Conservation (phyloP, 1,140 invertebrate genomes). For the Zophobas atratus region DNA sequence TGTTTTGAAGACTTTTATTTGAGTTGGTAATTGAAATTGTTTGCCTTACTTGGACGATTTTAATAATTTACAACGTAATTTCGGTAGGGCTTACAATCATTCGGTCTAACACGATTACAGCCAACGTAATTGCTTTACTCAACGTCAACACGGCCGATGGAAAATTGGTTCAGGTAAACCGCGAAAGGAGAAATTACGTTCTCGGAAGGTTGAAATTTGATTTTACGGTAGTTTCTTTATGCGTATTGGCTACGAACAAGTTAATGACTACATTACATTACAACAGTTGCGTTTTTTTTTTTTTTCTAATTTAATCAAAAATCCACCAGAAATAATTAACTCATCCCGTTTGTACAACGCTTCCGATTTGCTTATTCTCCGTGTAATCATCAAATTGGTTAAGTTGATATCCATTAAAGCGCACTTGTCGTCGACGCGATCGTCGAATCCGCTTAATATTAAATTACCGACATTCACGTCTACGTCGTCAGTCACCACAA, state of each 20-base stretch:
- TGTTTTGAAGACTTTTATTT: slow-evolving; percentile 38
- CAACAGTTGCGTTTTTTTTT: no score
- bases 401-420: not conserved
- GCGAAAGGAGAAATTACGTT: slow-evolving; percentile 12
- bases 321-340: no score
- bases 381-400: not conserved
- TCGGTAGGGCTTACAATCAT: slow-evolving; percentile 38
- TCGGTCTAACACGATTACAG: slow-evolving; percentile 37
- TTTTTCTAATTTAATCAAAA: no score
- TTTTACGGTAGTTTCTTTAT: no score
- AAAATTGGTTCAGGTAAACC: slow-evolving; percentile 23
- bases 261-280: no score
- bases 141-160: slow-evolving; percentile 25
- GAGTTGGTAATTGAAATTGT: slow-evolving; percentile 42
- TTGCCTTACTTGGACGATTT: slow-evolving; percentile 30
- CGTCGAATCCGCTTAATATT: slow-evolving; percentile 7
- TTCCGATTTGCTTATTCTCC: no score
- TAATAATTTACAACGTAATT: slow-evolving; percentile 43
- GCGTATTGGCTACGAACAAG: no score
- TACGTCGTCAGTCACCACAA: not conserved
- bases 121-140: slow-evolving; percentile 39
- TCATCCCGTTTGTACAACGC: no score
- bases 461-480: slow-evolving; percentile 10
- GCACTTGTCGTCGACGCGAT: not conserved
- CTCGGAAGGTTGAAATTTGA: no score